Evolutionary conservation across 2,888 invertebrate species (phyloP), one percentile per base, ranked within the genome.

Genomic region (Tromatobia lineatoria): DNA sequence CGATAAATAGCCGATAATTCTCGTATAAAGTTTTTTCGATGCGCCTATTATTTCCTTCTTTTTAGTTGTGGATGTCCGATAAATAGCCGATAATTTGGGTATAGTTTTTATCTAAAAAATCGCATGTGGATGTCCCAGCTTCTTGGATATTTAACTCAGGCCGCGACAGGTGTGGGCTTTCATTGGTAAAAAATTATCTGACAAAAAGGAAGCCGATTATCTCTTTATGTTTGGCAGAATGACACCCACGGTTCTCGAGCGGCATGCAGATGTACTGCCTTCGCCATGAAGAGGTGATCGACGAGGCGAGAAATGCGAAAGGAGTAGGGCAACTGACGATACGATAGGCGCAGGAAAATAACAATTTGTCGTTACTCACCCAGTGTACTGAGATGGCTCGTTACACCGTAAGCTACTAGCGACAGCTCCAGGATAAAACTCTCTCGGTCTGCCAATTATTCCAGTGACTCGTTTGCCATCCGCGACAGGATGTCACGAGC

Each of bases 401-500:
- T 85, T 85, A 82, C 80, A 85, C 83, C 67, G 57, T 18, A 29
- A 79, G 57, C 70, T 66, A 71, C 42, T 66, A 15, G 38, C 20
- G 25, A 47, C 18, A 57, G 29, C n/a, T 29, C 15, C 25, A 59
- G 50, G 11, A 52, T 42, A 38, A 50, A 52, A 50, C 57, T 74
- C 54, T 25, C 20, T 38, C 10, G 38, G 64, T 70, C 45, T 34
- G 50, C 74, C 50, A 75, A 64, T 75, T 75, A 52, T 18, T 64
- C 34, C 34, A 18, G 64, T 50, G 38, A 66, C 77, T 69, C 73
- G 34, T 25, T 73, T 76, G 70, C 69, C 52, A 69, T 64, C 50
- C 34, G 18, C 59, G 81, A 61, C 85, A 83, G 83, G 85, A 85
- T 85, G 85, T 85, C 71, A 85, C 83, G 83, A 82, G 70, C 80